Base-by-base conservation (phyloP, 2,888 invertebrate species). In the Caradrina kadenii region DNA sequence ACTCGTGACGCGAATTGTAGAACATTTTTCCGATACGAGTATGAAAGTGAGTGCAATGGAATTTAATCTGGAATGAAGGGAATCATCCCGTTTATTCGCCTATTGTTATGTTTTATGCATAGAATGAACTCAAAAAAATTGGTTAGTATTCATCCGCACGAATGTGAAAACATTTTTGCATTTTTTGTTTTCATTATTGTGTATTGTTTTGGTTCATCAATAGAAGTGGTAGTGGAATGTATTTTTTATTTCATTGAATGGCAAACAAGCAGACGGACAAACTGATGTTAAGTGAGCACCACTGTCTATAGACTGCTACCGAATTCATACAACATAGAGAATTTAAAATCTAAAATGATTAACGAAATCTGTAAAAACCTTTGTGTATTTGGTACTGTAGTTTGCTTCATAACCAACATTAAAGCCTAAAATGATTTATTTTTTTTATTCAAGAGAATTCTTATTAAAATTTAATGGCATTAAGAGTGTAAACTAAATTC, bases 1-100 rank as follows among this genome's bases (percentile, higher is more conserved):
- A 89, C 88, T 80, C 80, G 85, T 88, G 89, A 89, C 87, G 78
- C 78, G 88, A 88, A 89, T 88, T 87, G 85, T 82, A 84, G 82
- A 80, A 73, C 78, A 82, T 76, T 84, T 84, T 87, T 80, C 82
- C 86, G 71, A 86, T 87, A 84, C 76, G 77, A 60, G 81, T 83
- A 85, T 82, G 84, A 85, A 84, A 85, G 76, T 78, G 80, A 83
- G 78, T 84, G 81, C 80, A 81, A 64, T 71, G 69, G 79, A 87
- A 81, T 85, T 84, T 79, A 78, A 83, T 83, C 79, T 63, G 79
- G 64, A 76, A 78, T 78, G 63, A 69, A 72, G 59, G 35, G 72
- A 42, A 73, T 82, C 56, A 78, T 67, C 26, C 61, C 53, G 58
- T 64, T 70, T 73, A 73, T 74, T 77, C 74, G 61, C 58, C 66